phyloP scores from a whole-genome alignment of 1,140 invertebrate species.

The Leptonema lineaticorne region DNA sequence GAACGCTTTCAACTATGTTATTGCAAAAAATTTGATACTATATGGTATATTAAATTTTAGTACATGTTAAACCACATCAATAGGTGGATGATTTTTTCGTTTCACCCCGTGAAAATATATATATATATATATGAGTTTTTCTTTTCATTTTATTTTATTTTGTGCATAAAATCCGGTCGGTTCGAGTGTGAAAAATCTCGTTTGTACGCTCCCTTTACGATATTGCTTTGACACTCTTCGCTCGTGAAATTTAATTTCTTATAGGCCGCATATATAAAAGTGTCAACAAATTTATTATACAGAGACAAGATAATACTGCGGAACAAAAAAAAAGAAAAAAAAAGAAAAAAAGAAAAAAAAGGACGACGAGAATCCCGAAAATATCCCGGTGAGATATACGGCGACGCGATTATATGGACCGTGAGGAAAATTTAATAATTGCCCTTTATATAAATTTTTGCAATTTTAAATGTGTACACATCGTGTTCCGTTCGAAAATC shows the following conservation, averaged over 20 bases:
- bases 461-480: neutral
- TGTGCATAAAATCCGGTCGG: slow-evolving; percentile 15
- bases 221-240: slow-evolving; percentile 21
- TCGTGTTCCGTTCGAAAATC: neutral
- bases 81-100: neutral
- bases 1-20: no score
- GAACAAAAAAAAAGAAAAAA: neutral
- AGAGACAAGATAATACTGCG: neutral
- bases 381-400: neutral
- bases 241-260: slow-evolving; percentile 35
- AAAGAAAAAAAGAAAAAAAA: neutral
- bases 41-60: no score
- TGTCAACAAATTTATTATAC: slow-evolving; percentile 33
- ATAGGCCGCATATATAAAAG: slow-evolving; percentile 26
- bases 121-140: neutral
- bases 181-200: slow-evolving; percentile 21
- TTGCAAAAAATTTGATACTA: no score
- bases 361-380: no score
- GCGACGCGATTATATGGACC: neutral
- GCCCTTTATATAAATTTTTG: slow-evolving; percentile 7
- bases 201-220: slow-evolving; percentile 27
- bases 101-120: neutral
- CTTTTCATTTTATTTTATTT: no score
- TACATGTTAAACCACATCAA: no score
- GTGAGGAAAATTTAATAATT: slow-evolving; percentile 12